phyloP scores from a whole-genome alignment of 2,888 invertebrate species.

The Heteromurus nitidus region DNA sequence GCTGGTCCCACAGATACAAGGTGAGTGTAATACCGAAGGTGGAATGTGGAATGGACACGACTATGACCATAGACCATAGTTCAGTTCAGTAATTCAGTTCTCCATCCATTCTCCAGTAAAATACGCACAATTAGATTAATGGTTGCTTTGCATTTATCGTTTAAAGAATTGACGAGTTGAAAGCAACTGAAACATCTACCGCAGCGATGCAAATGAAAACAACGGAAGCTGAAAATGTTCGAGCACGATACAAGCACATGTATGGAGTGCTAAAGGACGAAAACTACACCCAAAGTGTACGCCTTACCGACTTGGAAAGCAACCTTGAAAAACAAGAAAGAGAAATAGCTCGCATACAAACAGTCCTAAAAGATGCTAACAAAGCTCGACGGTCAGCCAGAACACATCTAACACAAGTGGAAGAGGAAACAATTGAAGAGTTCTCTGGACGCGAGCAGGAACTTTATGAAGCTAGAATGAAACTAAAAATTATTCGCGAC shows the following conservation, averaged over 20 bases:
- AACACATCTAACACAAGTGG: constrained; percentile 65
- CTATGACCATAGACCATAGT: not conserved
- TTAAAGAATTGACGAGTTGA: constrained; percentile 64
- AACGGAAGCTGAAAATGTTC: constrained; percentile 73
- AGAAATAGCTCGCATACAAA: constrained; percentile 63
- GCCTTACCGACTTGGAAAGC: constrained; percentile 63
- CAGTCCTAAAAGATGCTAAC: constrained; percentile 64
- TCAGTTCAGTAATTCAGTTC: not conserved
- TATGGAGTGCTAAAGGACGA: constrained; percentile 66
- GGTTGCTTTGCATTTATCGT: not conserved
- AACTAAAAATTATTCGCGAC: constrained; percentile 71
- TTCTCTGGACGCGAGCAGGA: constrained; percentile 70
- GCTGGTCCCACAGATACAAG: constrained; percentile 33
- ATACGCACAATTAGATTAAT: too few species aligned
- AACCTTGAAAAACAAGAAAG: constrained; percentile 63
- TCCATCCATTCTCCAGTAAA: too few species aligned
- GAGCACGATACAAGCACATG: constrained; percentile 71
- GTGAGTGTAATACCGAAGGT: too few species aligned
- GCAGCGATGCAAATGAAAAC: constrained; percentile 73
- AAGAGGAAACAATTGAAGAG: constrained; percentile 69
- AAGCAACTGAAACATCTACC: constrained; percentile 70
- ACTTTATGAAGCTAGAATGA: constrained; percentile 68
- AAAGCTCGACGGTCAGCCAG: constrained; percentile 67
- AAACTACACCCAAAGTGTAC: constrained; percentile 67
- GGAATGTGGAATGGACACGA: too few species aligned